These are phyloP conservation scores for Rhynchopsitta pachyrhyncha DNA, from an alignment of 2,113 vertebrate species.

Conservation along the genomic window DNA sequence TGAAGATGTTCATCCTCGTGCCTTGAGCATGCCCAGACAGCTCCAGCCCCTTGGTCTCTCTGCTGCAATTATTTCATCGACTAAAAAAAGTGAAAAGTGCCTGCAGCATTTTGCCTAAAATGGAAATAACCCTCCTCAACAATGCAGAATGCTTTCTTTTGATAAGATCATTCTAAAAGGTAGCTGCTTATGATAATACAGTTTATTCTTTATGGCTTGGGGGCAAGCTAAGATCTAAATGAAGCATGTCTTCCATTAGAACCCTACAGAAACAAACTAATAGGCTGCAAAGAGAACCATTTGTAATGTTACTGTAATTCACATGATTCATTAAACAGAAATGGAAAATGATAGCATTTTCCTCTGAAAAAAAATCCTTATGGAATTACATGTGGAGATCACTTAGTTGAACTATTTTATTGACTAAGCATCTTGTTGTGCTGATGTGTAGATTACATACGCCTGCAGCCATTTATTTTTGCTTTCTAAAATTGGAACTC, in stretches of 20 bases:
- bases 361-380: constrained; percentile 85
- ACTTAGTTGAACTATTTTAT: constrained; percentile 90
- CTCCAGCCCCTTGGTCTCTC: neutral
- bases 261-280: constrained; percentile 99
- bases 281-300: constrained; percentile 96
- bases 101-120: constrained; percentile 75
- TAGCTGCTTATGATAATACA: constrained; percentile 93
- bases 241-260: constrained; percentile 97
- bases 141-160: constrained; percentile 77
- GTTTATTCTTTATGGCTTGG: constrained; percentile 89
- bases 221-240: constrained; percentile 88
- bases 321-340: constrained; percentile 99
- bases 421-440: constrained; percentile 89
- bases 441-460: constrained; percentile 77
- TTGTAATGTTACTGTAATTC: constrained; percentile 99
- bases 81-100: neutral
- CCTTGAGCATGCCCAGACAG: neutral
- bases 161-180: constrained; percentile 86
- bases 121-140: constrained; percentile 77
- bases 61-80: constrained; percentile 39
- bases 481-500: constrained; percentile 53
- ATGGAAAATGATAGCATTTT: constrained; percentile 95
- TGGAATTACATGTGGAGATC: constrained; percentile 87
- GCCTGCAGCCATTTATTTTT: constrained; percentile 51
- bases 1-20: neutral